Conservation (phyloP, 2,888 invertebrate genomes). For the Neoitamus cyanurus region DNA sequence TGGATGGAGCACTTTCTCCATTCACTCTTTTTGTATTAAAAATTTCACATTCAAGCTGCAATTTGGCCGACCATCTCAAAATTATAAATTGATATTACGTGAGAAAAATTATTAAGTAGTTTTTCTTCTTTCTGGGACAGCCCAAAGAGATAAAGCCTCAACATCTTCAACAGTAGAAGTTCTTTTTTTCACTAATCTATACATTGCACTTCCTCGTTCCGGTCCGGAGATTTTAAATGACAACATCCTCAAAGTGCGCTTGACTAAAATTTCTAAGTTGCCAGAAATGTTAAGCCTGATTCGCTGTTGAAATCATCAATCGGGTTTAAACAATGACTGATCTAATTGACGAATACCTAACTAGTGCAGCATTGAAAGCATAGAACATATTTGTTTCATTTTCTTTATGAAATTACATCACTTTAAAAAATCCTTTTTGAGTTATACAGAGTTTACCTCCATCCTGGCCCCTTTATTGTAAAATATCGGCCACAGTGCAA, state of each 20-base stretch:
- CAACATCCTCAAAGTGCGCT: neutral
- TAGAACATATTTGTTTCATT: too few species aligned
- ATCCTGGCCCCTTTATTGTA: neutral
- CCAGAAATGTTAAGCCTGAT: too few species aligned
- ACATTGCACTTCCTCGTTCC: too few species aligned
- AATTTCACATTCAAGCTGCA: conserved; percentile 32
- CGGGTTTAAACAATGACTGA: neutral
- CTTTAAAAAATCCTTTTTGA: neutral
- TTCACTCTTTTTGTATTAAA: conserved; percentile 13
- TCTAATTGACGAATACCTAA: neutral
- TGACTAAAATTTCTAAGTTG: neutral
- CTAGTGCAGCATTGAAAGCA: too few species aligned
- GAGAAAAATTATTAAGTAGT: neutral
- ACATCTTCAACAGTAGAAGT: neutral
- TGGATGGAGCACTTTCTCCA: conserved; percentile 31
- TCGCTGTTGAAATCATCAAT: neutral
- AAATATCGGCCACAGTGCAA: neutral
- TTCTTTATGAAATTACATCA: neutral
- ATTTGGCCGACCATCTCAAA: conserved; percentile 19
- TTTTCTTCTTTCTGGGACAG: neutral
- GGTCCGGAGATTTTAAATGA: neutral
- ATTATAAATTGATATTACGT: conserved; percentile 23
- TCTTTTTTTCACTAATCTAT: neutral
- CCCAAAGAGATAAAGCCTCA: neutral
- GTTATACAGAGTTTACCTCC: too few species aligned